Conservation (phyloP, 2,113 vertebrate genomes). For the Mastomys natalensis region DNA sequence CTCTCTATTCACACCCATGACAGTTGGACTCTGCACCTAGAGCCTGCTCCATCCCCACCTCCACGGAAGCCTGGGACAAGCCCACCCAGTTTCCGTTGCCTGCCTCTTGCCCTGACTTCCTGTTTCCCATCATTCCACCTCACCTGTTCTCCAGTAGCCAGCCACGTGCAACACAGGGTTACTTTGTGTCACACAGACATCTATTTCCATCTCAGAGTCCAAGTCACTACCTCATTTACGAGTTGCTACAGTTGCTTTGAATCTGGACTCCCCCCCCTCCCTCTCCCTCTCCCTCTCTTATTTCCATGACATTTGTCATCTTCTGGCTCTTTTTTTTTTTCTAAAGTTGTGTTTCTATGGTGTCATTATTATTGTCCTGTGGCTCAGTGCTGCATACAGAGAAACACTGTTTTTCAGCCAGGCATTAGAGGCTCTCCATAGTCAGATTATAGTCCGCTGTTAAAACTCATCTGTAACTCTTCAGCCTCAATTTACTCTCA, state of each 20-base stretch:
- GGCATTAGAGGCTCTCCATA: not conserved
- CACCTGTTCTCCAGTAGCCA: not conserved
- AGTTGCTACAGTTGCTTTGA: not conserved
- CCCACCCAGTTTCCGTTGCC: not conserved
- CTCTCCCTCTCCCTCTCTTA: fast-evolving
- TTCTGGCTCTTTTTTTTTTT: not conserved
- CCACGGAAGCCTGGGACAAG: fast-evolving
- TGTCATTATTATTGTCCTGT: not conserved
- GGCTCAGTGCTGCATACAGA: not conserved
- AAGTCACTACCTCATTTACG: not conserved
- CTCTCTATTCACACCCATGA: fast-evolving
- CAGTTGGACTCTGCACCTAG: fast-evolving
- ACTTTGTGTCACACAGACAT: not conserved
- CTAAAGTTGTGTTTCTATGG: not conserved
- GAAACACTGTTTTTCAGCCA: not conserved
- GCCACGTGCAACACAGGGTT: not conserved
- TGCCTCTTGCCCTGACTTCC: not conserved
- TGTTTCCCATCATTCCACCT: not conserved
- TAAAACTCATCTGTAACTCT: not conserved
- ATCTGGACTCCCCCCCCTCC: no score
- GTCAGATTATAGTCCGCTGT: not conserved
- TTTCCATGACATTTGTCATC: not conserved
- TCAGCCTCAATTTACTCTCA: not conserved
- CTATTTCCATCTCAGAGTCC: not conserved
- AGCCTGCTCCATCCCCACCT: not conserved